Evolutionary conservation across 2,888 invertebrate genomes (phyloP), one percentile per base, ranked within the genome.

Genomic region (Branchellion lobata): DNA sequence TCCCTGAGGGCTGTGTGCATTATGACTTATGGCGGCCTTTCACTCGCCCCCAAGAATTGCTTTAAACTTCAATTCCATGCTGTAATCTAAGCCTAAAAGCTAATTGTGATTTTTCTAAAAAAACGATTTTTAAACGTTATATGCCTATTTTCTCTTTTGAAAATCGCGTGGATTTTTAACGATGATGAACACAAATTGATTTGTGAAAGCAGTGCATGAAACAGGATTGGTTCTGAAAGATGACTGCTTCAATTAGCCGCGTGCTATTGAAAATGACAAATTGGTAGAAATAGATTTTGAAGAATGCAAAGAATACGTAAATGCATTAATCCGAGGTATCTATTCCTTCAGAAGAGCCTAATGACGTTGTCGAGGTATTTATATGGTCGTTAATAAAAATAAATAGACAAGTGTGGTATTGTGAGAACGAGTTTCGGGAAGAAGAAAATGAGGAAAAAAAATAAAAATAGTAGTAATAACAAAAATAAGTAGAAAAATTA

Each of bases 211-310:
- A 57, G 24, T 57, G 21, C 3, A 57, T 57, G 21, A n/a, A 24
- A n/a, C 21, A n/a, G 61, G 61, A 57, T 57, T 24, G 61, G 61
- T 24, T 57, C 40, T 57, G 61, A 57, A 57, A 18, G 61, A n/a
- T 5, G 24, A n/a, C n/a, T 57, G 3, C 3, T 57, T 57, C 61
- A 57, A 57, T 57, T 57, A 57, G n/a, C 3, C 61, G n/a, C 3
- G 14, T n/a, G 61, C 61, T 57, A 57, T 57, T 18, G 61, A 57
- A 57, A 57, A 57, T 57, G 61, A 57, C 61, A 57, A 57, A 57
- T 57, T 57, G 61, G 61, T n/a, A n/a, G 24, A n/a, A 57, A 57
- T 18, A 14, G 61, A 57, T 57, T 57, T 57, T 57, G 61, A 57
- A 57, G 24, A 57, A 57, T 24, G 61, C n/a, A 57, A 57, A 57